Evolutionary conservation across 2,888 invertebrate genomes (phyloP), one percentile per base, ranked within the genome.

Genomic region (Euzophera pinguis): DNA sequence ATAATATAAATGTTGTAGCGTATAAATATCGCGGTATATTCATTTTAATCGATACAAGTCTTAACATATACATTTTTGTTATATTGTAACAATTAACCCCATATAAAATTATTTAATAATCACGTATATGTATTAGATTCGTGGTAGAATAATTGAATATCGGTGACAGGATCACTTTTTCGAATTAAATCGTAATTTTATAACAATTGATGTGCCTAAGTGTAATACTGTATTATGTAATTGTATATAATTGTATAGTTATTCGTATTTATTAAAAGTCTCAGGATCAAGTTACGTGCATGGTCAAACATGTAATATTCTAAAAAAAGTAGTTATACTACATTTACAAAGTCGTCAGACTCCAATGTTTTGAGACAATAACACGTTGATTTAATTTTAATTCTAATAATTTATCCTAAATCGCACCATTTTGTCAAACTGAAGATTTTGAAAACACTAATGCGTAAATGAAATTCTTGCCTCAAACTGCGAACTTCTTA

Each of bases 171-270:
- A 78, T 81, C 81, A 82, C 83, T 69, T 78, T 86, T 85, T 86
- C 81, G 81, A 82, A 87, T 84, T 84, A 83, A 84, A 81, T 78
- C 74, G 84, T 89, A 85, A 88, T 85, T 89, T 87, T 86, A 89
- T 88, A 90, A 90, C 81, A 91, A 90, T 91, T 85, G 91, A 91
- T 91, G 91, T 91, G 91, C 91, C 91, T 91, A 91, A 89, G 89
- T 91, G 91, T 91, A 87, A 82, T 82, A 78, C 70, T 88, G 78
- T 88, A 84, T 72, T 71, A 73, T 75, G 75, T 85, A 84, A 81
- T 71, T 84, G 80, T 85, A 83, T 76, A 81, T 78, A 76, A 73
- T 73, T 74, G 72, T 73, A 73, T 77, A 75, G 67, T 72, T 68
- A 72, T 66, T 39, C 63, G 64, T 62, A 65, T 75, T 72, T 76